Base-by-base conservation (phyloP, 2,888 invertebrate species). In the Isoperla grammatica region DNA sequence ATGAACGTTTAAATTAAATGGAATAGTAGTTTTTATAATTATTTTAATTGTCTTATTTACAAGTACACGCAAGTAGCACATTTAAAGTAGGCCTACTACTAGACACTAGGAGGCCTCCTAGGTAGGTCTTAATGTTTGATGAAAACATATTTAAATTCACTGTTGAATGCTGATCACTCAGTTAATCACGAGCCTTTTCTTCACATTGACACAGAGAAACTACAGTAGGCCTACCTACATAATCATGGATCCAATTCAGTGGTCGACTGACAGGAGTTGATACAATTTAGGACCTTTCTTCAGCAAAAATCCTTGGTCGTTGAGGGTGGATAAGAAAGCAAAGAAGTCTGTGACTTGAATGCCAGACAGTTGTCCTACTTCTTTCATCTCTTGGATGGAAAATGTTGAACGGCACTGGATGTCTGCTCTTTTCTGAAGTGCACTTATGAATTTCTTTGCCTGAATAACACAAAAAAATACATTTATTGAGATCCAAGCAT, bases 241-340 rank as follows among this genome's bases (percentile, higher is more conserved):
- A n/a, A n/a, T n/a, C n/a, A n/a, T n/a, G n/a, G n/a, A 8, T 8
- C 29, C 29, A 29, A 6, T 19, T 61, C 23, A 63, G 23, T 62
- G 62, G 29, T 62, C 64, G 11, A 61, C 75, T 56, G 77, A 75
- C 64, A 80, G 75, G 60, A 85, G 76, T 75, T 89, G 85, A 69
- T 88, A 92, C 55, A 84, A 76, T 69, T 85, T 83, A 13, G 82
- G 80, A 1, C 86, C 89, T 74, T 90, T 92, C 69, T 92, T 86
- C 64, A 96, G 76, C 64, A 96, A 77, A 75, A 86, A 88, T 9
- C 95, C 94, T 72, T 92, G 90, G 67, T 85, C 79, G 72, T 96
- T 95, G 66, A 95, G 80, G 37, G 86, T 82, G 65, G 86, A 83
- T 56, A 96, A 79, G 50, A 94, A 79, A 64, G 83, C 81, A 50